Base-by-base conservation (phyloP, 2,888 invertebrate genomes). In the Lacanobia oleracea region DNA sequence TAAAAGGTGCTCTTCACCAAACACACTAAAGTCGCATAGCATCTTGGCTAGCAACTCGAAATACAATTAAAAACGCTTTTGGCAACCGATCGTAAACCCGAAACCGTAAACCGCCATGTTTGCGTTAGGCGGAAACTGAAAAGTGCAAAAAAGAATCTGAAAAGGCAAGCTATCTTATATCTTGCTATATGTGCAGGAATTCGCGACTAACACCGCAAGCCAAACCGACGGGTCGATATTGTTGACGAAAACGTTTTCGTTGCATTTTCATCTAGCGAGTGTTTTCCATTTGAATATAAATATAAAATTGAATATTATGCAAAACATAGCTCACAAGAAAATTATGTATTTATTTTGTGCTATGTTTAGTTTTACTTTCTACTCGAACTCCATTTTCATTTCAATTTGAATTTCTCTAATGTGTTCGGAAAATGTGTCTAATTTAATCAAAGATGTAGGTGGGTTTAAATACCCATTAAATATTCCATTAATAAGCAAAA, bases 221-320 rank as follows among this genome's bases (percentile, higher is more conserved):
- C 61, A 65, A 61, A 80, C 45, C 53, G n/a, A 16, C 33, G 45
- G 72, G 61, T 73, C 79, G 77, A 84, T 81, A 72, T 54, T 33
- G 57, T 43, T 68, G 59, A 48, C 66, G 63, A 66, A 77, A 68
- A 82, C 43, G 66, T 69, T 77, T 74, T 27, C 73, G 23, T 82
- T 53, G 65, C 40, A 54, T 65, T 70, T 62, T 37, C 48, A 61
- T 68, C 4, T 40, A 10, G 43, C 7, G 14, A 27, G 23, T 59
- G 57, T 73, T 78, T 60, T 54, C 48, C 37, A 27, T 27, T 33
- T 40, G 27, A 65, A 7, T 27, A 40, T 48, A 43, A 65, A 33
- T 48, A 74, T 14, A 63, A 51, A 18, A 21, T 27, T 54, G 16
- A 14, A 14, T n/a, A 62, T 21, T 21, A n/a, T 27, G n/a, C 14